Evolutionary conservation across 2,797 vertebrate species (phyloP), one percentile per base, ranked within the genome.

Genomic region (Oreochromis grahami): DNA sequence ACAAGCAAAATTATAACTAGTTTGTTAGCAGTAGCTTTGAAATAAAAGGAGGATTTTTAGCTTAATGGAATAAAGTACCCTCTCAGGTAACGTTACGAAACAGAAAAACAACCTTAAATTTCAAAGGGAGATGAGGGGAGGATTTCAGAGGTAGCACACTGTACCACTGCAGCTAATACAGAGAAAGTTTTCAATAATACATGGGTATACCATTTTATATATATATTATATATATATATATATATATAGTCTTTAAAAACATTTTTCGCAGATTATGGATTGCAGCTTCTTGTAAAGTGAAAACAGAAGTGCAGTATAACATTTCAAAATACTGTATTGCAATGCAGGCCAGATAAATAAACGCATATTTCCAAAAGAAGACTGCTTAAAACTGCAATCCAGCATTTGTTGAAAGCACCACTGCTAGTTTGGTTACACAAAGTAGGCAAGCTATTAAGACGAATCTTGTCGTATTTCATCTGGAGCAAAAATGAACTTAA

Each of bases 361-460:
- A 93, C 3, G 68, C 65, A 77, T 81, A 58, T 84, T 87, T 87
- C 17, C 79, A 88, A 88, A 91, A 89, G 48, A 85, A 90, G 34
- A 91, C 72, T 53, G 87, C 92, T 94, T 93, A 94, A 94, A 93
- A 94, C 93, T 93, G 93, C 94, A 94, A 94, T 90, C 93, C 92
- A 93, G 91, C 76, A 80, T 91, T 63, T 86, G 86, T 86, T 91
- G 79, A 93, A 93, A 93, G 93, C 93, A 94, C 90, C 88, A 88
- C 92, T 87, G 84, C 89, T 89, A 32, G 85, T 93, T 92, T 92
- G 90, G 90, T 91, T 86, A 74, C 76, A 89, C 53, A 85, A 87
- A 79, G 79, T 79, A 76, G 81, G 65, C n/a, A 48, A 88, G 81
- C 92, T 86, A 43, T 87, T 85, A 79, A 38, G 26, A 55, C 70